Evolutionary conservation across 2,888 invertebrate species (phyloP).

Genomic region (Dugesia japonica): DNA sequence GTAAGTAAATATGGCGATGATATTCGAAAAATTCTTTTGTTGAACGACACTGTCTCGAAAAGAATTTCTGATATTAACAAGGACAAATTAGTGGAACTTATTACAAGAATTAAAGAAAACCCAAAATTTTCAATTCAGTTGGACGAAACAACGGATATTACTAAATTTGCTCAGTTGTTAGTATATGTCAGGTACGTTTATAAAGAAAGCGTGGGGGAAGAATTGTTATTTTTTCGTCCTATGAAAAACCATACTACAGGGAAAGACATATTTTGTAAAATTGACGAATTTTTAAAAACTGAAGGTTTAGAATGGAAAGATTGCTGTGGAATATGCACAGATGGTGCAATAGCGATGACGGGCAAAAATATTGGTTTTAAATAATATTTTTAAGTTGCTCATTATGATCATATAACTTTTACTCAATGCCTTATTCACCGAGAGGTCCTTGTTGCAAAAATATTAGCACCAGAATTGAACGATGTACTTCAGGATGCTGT

Average conservation of each 20-base stretch:
- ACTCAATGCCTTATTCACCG: not conserved
- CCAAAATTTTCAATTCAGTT: too few relatives aligned
- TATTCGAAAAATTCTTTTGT: too few relatives aligned
- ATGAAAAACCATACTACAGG: not conserved
- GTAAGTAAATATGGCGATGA: too few relatives aligned
- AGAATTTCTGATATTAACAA: too few relatives aligned
- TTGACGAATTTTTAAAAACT: conserved; percentile 8
- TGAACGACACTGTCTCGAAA: too few relatives aligned
- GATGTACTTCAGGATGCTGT: conserved; percentile 14
- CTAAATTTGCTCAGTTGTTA: too few relatives aligned
- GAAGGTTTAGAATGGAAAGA: conserved; percentile 21
- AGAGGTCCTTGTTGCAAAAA: not conserved
- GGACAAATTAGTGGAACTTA: too few relatives aligned
- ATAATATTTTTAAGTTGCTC: not conserved
- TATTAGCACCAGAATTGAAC: not conserved
- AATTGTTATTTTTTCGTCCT: not conserved
- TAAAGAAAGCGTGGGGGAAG: not conserved
- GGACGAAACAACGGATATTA: too few relatives aligned
- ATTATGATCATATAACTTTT: not conserved
- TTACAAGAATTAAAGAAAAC: too few relatives aligned
- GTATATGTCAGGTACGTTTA: too few relatives aligned
- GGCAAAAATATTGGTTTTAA: not conserved
- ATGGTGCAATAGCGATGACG: conserved; percentile 10
- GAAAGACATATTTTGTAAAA: not conserved
- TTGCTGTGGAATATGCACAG: conserved; percentile 21